Evolutionary conservation across 2,797 vertebrate species (phyloP).

Genomic region (Tauraco hartlaubi): DNA sequence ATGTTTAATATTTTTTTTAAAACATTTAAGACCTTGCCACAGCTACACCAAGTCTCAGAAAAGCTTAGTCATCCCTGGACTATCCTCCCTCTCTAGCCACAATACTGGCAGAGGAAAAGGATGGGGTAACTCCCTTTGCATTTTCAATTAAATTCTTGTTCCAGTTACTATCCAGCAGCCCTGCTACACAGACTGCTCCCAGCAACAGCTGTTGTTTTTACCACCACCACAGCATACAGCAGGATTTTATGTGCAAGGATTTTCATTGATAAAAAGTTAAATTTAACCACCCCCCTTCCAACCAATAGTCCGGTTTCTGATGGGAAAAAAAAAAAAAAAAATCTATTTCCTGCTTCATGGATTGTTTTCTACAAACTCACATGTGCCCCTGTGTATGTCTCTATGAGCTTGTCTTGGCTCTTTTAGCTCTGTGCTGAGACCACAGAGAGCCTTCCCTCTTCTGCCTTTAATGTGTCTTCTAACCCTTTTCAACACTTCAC

Average conservation of each 20-base stretch:
- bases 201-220: neutral
- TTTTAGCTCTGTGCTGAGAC: neutral
- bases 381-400: neutral
- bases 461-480: neutral
- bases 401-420: neutral
- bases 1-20: neutral
- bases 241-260: neutral
- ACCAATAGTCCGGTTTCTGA: neutral
- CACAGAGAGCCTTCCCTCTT: neutral
- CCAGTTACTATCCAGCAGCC: neutral
- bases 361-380: neutral
- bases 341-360: neutral
- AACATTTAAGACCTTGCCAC: neutral
- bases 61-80: neutral
- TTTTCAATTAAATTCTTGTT: neutral
- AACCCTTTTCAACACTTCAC: neutral
- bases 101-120: slow-evolving; percentile 14
- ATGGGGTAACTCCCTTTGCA: neutral
- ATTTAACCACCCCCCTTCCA: neutral
- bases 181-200: neutral
- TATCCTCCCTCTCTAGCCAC: neutral
- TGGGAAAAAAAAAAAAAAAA: neutral
- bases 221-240: neutral
- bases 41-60: neutral
- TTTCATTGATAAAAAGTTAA: neutral